Conservation (phyloP, 2,113 vertebrate genomes). For the Poeciliopsis prolifica region DNA sequence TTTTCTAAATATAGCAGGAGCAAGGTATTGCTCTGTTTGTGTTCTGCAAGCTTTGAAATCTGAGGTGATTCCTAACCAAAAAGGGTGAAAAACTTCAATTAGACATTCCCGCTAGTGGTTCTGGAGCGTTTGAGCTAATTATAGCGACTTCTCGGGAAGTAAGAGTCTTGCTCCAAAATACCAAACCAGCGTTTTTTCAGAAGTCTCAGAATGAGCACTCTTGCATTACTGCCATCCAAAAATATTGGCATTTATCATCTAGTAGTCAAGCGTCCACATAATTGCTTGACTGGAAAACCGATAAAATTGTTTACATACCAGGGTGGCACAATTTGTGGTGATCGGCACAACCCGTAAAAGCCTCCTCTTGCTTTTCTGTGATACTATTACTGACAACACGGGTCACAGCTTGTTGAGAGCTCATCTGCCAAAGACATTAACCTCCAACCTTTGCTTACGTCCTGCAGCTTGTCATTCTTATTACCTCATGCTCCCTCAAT, state of each 20-base stretch:
- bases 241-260: conserved; percentile 2
- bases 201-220: conserved; percentile 22
- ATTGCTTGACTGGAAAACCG: conserved; percentile 67
- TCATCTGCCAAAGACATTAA: conserved; percentile 65
- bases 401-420: conserved; percentile 72
- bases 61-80: neutral
- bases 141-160: neutral
- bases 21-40: conserved; percentile 1
- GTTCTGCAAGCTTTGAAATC: neutral
- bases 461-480: conserved; percentile 58
- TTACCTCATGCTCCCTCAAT: conserved; percentile 83
- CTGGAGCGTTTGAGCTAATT: neutral
- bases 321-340: conserved; percentile 62
- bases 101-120: too few relatives aligned
- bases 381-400: conserved; percentile 55
- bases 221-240: neutral
- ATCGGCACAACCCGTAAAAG: conserved; percentile 12
- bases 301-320: conserved; percentile 78
- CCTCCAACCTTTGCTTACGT: conserved; percentile 73
- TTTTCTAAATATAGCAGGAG: conserved; percentile 79
- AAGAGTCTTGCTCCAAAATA: neutral
- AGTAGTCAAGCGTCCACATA: conserved; percentile 46
- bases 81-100: neutral
- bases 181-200: neutral
- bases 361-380: conserved; percentile 33